Conservation (phyloP, 2,888 invertebrate species). For the Brachynemurus nebulosus region DNA sequence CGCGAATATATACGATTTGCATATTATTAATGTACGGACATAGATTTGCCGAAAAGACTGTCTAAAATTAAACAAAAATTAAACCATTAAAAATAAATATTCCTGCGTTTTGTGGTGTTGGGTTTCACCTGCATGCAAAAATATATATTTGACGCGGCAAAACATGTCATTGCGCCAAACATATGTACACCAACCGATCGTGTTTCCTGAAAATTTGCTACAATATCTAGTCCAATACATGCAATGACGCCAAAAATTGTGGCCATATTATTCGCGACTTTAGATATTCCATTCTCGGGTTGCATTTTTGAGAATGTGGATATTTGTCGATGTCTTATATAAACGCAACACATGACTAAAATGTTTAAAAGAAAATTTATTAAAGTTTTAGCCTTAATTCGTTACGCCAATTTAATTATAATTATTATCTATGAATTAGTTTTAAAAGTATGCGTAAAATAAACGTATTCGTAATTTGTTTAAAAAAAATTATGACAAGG, state of each 20-base stretch:
- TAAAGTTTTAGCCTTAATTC: too few species aligned
- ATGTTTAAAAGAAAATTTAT: too few species aligned
- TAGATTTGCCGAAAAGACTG: constrained; percentile 27
- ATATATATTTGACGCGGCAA: constrained; percentile 39
- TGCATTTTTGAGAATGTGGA: constrained; percentile 26
- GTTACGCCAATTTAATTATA: too few species aligned
- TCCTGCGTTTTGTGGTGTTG: too few species aligned
- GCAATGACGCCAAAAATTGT: constrained; percentile 35
- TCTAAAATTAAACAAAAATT: constrained; percentile 20
- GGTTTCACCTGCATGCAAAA: constrained; percentile 37
- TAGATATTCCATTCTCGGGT: constrained; percentile 18
- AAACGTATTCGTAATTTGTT: too few species aligned
- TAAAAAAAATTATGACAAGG: too few species aligned
- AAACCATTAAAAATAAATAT: constrained; percentile 7
- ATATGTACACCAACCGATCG: constrained; percentile 38
- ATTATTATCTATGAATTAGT: too few species aligned
- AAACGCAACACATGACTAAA: constrained; percentile 37
- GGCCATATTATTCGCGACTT: constrained; percentile 28
- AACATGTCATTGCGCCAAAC: constrained; percentile 41
- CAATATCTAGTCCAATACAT: constrained; percentile 39
- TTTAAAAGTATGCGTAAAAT: too few species aligned
- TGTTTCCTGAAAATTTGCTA: constrained; percentile 48
- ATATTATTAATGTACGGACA: constrained; percentile 23
- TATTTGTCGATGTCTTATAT: constrained; percentile 40
- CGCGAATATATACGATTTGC: constrained; percentile 23